phyloP scores from a whole-genome alignment of 2,113 vertebrate species.

The Dicaeum eximium region DNA sequence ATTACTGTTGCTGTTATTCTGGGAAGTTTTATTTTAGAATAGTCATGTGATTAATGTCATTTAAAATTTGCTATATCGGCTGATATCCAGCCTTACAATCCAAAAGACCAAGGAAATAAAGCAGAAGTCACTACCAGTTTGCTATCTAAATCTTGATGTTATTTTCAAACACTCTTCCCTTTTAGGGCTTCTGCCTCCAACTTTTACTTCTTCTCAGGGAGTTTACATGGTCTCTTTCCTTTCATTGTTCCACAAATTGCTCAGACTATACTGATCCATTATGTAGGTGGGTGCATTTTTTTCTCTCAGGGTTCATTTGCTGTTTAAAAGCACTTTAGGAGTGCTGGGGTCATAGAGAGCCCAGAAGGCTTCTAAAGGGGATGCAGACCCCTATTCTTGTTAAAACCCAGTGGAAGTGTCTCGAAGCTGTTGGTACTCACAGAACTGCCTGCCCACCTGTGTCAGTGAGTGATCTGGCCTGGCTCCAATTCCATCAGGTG shows the following conservation, averaged over 20 bases:
- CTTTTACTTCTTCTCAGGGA: background rate
- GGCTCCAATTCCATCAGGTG: fast-evolving
- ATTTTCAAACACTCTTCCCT: background rate
- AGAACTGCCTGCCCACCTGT: background rate
- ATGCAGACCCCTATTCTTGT: background rate
- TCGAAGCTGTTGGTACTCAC: fast-evolving
- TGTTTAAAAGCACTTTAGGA: background rate
- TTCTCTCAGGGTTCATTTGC: background rate
- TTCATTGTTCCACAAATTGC: background rate
- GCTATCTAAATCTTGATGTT: background rate
- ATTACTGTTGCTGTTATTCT: background rate
- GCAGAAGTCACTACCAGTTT: background rate
- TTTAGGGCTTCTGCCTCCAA: background rate
- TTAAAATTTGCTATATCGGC: background rate
- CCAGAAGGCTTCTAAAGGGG: background rate
- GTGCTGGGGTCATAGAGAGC: background rate
- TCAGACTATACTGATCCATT: background rate
- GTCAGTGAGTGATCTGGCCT: background rate
- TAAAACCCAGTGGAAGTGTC: background rate
- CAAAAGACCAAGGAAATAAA: background rate
- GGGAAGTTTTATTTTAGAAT: slow-evolving; percentile 10
- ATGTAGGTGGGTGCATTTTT: background rate
- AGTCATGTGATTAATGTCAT: background rate
- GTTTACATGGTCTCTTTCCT: background rate
- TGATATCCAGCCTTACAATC: background rate